Base-by-base conservation (phyloP, 2,797 vertebrate genomes). In the Sebastolobus alascanus region DNA sequence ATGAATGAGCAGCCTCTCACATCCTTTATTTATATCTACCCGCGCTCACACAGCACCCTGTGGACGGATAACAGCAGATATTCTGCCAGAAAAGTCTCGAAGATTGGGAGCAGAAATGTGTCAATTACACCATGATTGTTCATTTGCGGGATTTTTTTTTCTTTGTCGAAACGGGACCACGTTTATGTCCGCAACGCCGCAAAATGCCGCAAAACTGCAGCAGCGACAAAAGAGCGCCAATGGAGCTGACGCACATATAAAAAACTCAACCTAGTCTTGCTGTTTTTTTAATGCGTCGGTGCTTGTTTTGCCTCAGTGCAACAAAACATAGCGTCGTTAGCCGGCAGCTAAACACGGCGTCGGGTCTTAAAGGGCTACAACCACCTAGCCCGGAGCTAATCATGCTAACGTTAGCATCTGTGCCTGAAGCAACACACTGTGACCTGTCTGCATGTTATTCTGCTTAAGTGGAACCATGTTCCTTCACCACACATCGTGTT, bases 151-250 rank as follows among this genome's bases (percentile, higher is more conserved):
- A 79, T 90, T 94, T 95, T 81, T 82, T 83, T 83, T 92, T 92
- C 95, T 96, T 96, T 95, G 95, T 96, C 92, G 93, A 90, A 93
- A 80, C 86, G 73, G 77, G 84, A 92, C 91, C 94, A 94, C 93
- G 94, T 84, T 95, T 90, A 0, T 84, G 90, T 92, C 92, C 92
- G 86, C 93, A 91, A 93, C 89, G 89, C 90, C 89, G 84, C 74
- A 85, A 95, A 14, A 91, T 89, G 89, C 93, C 93, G 94, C 94
- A 94, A 43, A 43, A 91, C 80, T 80, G 87, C 75, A 83, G 88
- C 86, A 79, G 84, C 84, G 68, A 81, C 84, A 85, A 87, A 80
- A 84, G 6, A 59, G 81, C 86, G 83, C 88, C 58, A 84, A 85
- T 40, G 35, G 65, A 29, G 38, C 63, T 84, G 89, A 90, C 84